Base-by-base conservation (phyloP, 2,113 vertebrate species). In the Trachemys scripta region DNA sequence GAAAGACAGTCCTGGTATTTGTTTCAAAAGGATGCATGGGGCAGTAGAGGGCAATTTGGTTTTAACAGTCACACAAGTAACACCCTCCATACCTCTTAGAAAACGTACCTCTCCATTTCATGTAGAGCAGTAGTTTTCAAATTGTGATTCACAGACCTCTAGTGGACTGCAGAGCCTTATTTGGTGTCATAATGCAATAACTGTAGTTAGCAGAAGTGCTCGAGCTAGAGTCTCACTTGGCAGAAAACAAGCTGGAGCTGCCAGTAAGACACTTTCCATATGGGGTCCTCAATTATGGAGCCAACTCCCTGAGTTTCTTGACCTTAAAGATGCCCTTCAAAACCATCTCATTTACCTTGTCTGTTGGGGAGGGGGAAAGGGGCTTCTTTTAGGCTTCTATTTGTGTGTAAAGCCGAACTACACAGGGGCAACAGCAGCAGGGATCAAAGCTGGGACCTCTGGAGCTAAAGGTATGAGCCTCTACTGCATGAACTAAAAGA, bases 171-270 rank as follows among this genome's bases (percentile, higher is more conserved):
- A 80, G 76, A 91, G 84, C 29, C 35, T 80, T 96, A 90, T 91
- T 95, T 92, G 93, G 93, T 78, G 84, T 92, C 94, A 92, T 95
- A 96, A 96, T 96, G 51, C 14, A 22, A 10, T 31, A 2, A 0
- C 6, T 76, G 38, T 2, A 47, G 79, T 12, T 56, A 78, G 69
- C 93, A 53, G 51, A 90, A 88, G n/a, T 50, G 4, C 85, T 94
- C 90, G 89, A 92, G 85, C 80, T 47, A 94, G 92, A 49, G 81
- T 82, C 90, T 82, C 86, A 92, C 93, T 84, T 38, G 29, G 54
- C 54, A 25, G 22, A 51, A 86, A 93, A 82, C 53, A 78, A 54
- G 96, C 93, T 94, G 82, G 62, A 88, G 92, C 92, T 79, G 56
- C 83, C 79, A 80, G 65, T 76, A 17, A 50, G 89, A 54, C 12